phyloP scores from a whole-genome alignment of 2,113 vertebrate species.

The Ictalurus furcatus region DNA sequence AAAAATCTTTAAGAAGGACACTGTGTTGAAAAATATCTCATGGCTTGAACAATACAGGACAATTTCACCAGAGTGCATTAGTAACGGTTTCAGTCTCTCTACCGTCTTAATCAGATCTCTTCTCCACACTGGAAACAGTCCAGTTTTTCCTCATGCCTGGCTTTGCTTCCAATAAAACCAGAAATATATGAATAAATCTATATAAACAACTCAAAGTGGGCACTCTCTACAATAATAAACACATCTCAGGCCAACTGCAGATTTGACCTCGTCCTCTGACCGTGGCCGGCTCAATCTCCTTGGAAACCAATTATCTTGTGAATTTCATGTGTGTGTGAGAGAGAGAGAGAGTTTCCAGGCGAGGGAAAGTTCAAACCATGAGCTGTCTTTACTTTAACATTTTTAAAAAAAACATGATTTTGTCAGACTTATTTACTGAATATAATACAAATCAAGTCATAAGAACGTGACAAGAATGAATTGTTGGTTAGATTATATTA shows the following conservation, averaged over 20 bases:
- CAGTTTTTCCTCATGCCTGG: conserved; percentile 57
- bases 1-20: neutral
- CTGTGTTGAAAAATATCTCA: neutral
- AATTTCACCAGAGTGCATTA: neutral
- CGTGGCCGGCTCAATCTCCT: conserved; percentile 68
- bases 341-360: conserved; percentile 58
- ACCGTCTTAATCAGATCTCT: neutral
- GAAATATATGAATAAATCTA: conserved; percentile 70
- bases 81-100: neutral
- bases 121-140: neutral
- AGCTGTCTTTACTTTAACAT: neutral
- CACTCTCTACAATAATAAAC: conserved; percentile 71
- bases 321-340: conserved; percentile 60
- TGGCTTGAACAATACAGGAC: no score
- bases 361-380: conserved; percentile 34
- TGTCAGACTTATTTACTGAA: neutral
- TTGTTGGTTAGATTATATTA: neutral
- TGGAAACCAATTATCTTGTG: conserved; percentile 73
- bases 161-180: conserved; percentile 64
- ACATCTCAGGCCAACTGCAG: conserved; percentile 69
- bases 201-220: conserved; percentile 60
- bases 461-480: neutral
- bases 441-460: neutral
- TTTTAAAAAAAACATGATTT: neutral
- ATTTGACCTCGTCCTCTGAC: conserved; percentile 70